Conservation (phyloP, 2,888 invertebrate species). For the Hybos culiciformis region DNA sequence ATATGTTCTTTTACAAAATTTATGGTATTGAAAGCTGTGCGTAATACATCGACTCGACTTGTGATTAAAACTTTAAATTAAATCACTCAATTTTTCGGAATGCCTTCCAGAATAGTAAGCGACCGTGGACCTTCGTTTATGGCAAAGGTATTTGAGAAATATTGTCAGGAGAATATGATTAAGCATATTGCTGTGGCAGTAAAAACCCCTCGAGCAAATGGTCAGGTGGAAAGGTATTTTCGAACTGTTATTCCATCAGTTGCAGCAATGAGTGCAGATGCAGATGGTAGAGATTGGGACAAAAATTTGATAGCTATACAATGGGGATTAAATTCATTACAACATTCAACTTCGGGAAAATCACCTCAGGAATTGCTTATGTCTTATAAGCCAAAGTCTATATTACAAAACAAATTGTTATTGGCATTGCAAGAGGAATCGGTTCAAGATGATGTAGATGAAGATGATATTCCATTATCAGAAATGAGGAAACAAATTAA, state of each 20-base stretch:
- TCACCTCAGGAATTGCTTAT: constrained; percentile 1
- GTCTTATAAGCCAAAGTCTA: not conserved
- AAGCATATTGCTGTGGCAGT: constrained; percentile 17
- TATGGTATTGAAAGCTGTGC: constrained; percentile 13
- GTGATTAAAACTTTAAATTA: constrained; percentile 13
- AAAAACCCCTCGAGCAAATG: constrained; percentile 16
- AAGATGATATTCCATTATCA: not conserved
- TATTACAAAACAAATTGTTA: constrained; percentile 1
- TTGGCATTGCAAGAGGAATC: not conserved
- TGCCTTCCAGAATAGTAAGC: constrained; percentile 17
- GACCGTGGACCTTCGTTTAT: constrained; percentile 19
- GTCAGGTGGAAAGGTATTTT: constrained; percentile 15
- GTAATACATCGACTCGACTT: constrained; percentile 10
- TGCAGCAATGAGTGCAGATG: constrained; percentile 3
- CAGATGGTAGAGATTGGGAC: constrained; percentile 3
- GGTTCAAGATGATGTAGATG: not conserved
- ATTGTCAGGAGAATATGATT: constrained; percentile 14
- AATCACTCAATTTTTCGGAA: constrained; percentile 16
- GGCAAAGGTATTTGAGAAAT: constrained; percentile 15
- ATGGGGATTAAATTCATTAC: not conserved
- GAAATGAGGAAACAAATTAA: not conserved
- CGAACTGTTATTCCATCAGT: constrained; percentile 8
- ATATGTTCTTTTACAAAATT: constrained; percentile 13
- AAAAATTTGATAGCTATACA: constrained; percentile 3
- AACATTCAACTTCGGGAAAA: not conserved